phyloP scores from a whole-genome alignment of 1,140 invertebrate genomes.

The Diorhabda elongata region DNA sequence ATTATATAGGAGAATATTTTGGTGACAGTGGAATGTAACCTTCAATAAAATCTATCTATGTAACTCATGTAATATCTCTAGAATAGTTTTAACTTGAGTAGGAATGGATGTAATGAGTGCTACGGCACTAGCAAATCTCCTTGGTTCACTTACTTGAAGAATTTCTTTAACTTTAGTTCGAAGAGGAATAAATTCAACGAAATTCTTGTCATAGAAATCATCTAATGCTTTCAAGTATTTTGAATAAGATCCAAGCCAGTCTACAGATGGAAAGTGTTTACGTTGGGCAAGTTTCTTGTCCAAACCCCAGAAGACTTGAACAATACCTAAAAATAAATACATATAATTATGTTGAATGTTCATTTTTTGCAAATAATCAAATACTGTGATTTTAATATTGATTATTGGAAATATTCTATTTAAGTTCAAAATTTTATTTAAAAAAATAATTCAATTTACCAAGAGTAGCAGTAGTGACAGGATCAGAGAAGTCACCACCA shows the following conservation, averaged over 20 bases:
- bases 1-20: too few relatives aligned
- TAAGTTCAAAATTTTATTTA: not conserved
- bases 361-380: not conserved
- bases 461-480: conserved; percentile 97
- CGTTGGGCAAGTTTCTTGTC: conserved; percentile 99
- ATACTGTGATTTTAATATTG: not conserved
- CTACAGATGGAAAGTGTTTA: conserved; percentile 99
- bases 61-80: too few relatives aligned
- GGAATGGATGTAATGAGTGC: too few relatives aligned
- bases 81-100: too few relatives aligned
- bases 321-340: conserved; percentile 68
- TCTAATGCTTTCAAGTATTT: conserved; percentile 98
- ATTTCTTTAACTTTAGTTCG: conserved; percentile 94
- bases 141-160: conserved; percentile 60
- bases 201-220: conserved; percentile 99
- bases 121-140: too few relatives aligned
- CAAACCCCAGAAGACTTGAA: conserved; percentile 99
- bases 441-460: conserved; percentile 22
- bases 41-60: too few relatives aligned
- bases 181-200: conserved; percentile 95
- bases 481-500: conserved; percentile 99
- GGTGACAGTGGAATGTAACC: too few relatives aligned
- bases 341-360: not conserved
- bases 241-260: conserved; percentile 99
- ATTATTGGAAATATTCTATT: not conserved